Evolutionary conservation across 92 coral and sea anemone genomes (phyloP), one percentile per base, ranked within the genome.

Genomic region (Heteractis magnifica): DNA sequence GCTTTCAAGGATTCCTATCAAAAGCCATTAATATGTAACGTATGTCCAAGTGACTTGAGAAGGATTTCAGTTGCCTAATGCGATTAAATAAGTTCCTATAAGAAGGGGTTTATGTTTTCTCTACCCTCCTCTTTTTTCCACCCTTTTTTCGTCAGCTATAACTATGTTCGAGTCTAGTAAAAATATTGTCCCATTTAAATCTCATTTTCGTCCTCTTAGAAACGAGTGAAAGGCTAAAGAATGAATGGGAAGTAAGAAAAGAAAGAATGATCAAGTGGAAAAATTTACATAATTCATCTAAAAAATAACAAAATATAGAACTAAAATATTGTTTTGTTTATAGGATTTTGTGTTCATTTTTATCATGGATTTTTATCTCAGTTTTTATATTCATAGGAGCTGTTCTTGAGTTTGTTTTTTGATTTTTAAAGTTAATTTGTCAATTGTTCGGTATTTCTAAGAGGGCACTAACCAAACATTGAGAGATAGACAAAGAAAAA

Each of bases 1-100:
- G 88, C 95, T 94, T 89, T 94, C 98, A 92, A 91, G 90, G 92
- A 93, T 87, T 75, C 88, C 85, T 88, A 93, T 88, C 92, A 86
- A 83, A 86, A 87, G 81, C 86, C 93, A 91, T 88, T 88, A 91
- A 84, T 87, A 90, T 87, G 91, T 79, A 85, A 83, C 92, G 90
- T 84, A 84, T 87, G 95, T 83, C 92, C 86, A 91, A 89, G 79
- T 82, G 88, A 75, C 81, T 81, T 75, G 84, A 88, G 85, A 88
- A 82, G 86, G 80, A 77, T 90, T 86, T 88, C 83, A 84, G 86
- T 88, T 93, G 88, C 72, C 97, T 82, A 87, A 89, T 87, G 93
- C 93, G 93, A 90, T 90, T 90, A 90, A 83, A 70, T 73, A 51
- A 81, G 77, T 77, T 74, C 74, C 59, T 81, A 76, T 26, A 20